Percentiles rank a stretch among this genome's conserved stretches.
Evolutionary conservation across 2,797 vertebrate species (phyloP).

Genomic region (Adrianichthys oophorus): DNA sequence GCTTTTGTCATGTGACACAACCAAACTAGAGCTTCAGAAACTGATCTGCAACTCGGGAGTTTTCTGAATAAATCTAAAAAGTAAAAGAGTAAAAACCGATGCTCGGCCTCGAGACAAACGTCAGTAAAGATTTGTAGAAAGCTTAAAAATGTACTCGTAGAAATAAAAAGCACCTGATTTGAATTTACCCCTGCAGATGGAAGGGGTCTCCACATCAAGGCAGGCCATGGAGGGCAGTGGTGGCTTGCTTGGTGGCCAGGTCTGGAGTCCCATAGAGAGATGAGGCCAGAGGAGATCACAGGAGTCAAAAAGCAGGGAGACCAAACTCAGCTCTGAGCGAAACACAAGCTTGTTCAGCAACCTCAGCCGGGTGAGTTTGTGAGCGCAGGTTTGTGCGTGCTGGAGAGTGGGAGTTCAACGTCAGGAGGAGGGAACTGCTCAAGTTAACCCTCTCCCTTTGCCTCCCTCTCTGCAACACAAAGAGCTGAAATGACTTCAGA

Average conservation of each 20-base stretch:
- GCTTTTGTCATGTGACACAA: slow-evolving; percentile 17
- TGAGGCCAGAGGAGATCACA: slow-evolving; percentile 50
- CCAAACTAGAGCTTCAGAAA: slow-evolving; percentile 9
- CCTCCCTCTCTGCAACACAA: slow-evolving; percentile 12
- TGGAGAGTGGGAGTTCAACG: slow-evolving; percentile 29
- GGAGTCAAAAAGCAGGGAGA: slow-evolving; percentile 48
- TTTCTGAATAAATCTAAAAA: slow-evolving; percentile 16
- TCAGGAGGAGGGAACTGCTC: slow-evolving; percentile 72
- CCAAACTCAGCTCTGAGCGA: slow-evolving; percentile 48
- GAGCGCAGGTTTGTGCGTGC: slow-evolving; percentile 23
- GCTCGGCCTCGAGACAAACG: neutral
- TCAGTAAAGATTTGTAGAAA: neutral
- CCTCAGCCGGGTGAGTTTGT: slow-evolving; percentile 55
- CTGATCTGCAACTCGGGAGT: too few species aligned
- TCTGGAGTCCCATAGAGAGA: slow-evolving; percentile 79
- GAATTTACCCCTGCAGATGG: slow-evolving; percentile 73
- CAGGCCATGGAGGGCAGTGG: slow-evolving; percentile 75
- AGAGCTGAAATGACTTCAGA: neutral
- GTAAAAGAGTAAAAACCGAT: neutral
- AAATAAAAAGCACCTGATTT: slow-evolving; percentile 52
- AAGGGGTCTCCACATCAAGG: slow-evolving; percentile 77
- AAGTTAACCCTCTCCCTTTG: slow-evolving; percentile 72
- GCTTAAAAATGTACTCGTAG: neutral
- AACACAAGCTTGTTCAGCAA: slow-evolving; percentile 49
- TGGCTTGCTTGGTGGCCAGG: slow-evolving; percentile 61